These are phyloP conservation scores for Chionomys nivalis DNA, from an alignment of 2,113 vertebrate species.

Conservation along the genomic window DNA sequence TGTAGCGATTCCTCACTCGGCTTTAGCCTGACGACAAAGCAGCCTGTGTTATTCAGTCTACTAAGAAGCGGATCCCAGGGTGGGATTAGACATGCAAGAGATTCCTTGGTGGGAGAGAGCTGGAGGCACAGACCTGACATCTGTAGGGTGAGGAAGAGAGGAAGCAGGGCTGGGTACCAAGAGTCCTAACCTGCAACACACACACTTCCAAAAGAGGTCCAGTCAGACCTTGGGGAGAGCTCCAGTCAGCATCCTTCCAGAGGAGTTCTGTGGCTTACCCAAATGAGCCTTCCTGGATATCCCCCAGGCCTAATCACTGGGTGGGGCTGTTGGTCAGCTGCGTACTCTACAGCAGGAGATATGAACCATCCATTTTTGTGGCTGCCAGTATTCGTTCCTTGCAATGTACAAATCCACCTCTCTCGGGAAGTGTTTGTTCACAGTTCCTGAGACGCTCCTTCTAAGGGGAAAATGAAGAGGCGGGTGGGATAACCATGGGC, in stretches of 20 bases:
- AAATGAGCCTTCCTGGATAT: not conserved
- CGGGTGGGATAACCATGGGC: not conserved
- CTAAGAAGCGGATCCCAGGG: not conserved
- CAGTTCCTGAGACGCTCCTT: not conserved
- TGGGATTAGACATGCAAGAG: not conserved
- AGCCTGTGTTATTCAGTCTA: not conserved
- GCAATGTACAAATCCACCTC: not conserved
- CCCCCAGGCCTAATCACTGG: not conserved
- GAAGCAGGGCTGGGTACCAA: not conserved
- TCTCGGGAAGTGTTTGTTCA: not conserved
- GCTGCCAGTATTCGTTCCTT: not conserved
- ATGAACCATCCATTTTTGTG: not conserved
- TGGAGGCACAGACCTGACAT: not conserved
- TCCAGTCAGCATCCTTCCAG: not conserved
- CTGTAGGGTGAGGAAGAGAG: not conserved
- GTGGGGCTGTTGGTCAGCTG: not conserved
- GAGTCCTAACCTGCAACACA: not conserved
- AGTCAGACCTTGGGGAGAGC: not conserved
- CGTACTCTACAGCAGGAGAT: not conserved
- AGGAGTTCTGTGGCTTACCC: not conserved
- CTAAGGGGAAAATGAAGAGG: not conserved
- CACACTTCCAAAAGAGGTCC: not conserved
- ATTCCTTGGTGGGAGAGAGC: not conserved
- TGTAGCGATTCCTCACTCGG: not conserved
- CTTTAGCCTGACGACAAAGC: not conserved